Base-by-base conservation (phyloP, 2,797 vertebrate genomes). In the Micropoecilia bifurca region DNA sequence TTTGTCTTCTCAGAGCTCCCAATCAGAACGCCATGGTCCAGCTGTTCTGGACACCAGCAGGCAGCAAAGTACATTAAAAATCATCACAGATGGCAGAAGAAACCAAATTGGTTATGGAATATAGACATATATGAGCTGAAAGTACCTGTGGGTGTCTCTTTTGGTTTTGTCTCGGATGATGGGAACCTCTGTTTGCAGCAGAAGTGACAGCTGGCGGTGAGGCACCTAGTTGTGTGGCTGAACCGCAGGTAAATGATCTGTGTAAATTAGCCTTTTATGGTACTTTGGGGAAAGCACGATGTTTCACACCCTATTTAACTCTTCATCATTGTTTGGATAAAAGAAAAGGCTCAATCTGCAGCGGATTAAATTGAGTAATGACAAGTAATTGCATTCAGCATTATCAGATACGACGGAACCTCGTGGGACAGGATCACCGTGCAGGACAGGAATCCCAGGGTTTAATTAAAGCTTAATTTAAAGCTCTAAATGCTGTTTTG, bases 281-380 rank as follows among this genome's bases (percentile, higher is more conserved):
- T 90, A 81, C 89, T 82, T 57, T 48, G 68, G 89, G 87, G 88
- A 79, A 90, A 87, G 89, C 78, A 83, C 80, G 83, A 91, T 91
- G 87, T 91, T 93, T 95, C 89, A 95, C 90, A 93, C 90, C 71
- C 93, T 88, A 87, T 94, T 94, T 92, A 94, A 92, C 90, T 88
- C 81, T 82, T 90, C 90, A 88, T 86, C 87, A 84, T 80, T 86
- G 81, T 91, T 91, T 87, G 82, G 80, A 87, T 57, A 72, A 77
- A 74, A 73, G 85, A 90, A 88, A 87, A 84, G 39, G 59, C 73
- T 85, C 84, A 63, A 79, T 87, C 84, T 86, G 82, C 69, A 72
- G 76, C 46, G 76, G 88, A 88, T 80, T 77, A 87, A 80, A 82
- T 79, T n/a, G 61, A 82, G 50, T 80, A 82, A 82, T 80, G 77